phyloP scores from a whole-genome alignment of 2,797 vertebrate species.

The Ficedula albicollis region DNA sequence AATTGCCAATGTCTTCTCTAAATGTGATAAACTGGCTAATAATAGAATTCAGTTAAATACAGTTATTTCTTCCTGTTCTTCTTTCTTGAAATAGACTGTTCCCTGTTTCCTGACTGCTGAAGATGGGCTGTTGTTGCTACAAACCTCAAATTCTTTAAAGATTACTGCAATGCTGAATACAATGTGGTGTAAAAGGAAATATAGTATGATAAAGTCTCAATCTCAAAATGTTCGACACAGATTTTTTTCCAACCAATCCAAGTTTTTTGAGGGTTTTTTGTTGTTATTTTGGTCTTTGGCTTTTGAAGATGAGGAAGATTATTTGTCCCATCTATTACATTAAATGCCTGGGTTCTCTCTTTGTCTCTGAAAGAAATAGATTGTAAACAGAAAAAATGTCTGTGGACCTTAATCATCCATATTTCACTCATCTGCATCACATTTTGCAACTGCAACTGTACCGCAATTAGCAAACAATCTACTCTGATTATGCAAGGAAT shows the following conservation, averaged over 20 bases:
- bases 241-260: not conserved
- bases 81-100: not conserved
- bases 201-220: not conserved
- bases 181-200: not conserved
- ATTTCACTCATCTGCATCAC: not conserved
- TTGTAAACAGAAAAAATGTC: not conserved
- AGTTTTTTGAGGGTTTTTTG: not conserved
- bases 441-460: not conserved
- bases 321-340: not conserved
- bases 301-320: not conserved
- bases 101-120: not conserved
- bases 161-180: not conserved
- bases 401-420: not conserved
- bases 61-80: not conserved
- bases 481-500: not conserved
- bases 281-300: not conserved
- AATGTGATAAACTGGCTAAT: not conserved
- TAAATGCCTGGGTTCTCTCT: not conserved
- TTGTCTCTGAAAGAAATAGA: not conserved
- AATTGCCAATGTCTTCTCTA: slow-evolving; percentile 5
- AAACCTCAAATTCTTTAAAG: not conserved
- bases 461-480: not conserved
- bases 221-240: not conserved
- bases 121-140: not conserved
- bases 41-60: not conserved